These are phyloP conservation scores for Scalopus aquaticus DNA, from an alignment of 2,113 vertebrate species.

Conservation along the genomic window DNA sequence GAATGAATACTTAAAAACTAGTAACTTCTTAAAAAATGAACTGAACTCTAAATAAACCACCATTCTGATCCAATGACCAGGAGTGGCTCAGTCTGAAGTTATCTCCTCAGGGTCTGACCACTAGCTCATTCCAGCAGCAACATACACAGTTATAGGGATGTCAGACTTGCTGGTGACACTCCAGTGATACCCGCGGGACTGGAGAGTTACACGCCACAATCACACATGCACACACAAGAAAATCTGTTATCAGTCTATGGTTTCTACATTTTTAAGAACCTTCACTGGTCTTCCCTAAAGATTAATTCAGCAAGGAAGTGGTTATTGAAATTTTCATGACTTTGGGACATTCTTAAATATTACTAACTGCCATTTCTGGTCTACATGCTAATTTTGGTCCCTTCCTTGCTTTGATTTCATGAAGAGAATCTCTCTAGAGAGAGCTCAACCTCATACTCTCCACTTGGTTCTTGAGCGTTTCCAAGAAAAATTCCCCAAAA, in stretches of 20 bases:
- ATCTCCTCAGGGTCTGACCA: not conserved
- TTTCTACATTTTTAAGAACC: not conserved
- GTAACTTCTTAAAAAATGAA: not conserved
- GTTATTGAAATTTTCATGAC: not conserved
- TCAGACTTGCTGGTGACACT: not conserved
- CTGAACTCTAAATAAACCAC: not conserved
- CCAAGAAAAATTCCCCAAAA: not conserved
- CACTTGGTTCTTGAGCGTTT: not conserved
- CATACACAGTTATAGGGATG: not conserved
- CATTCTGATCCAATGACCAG: not conserved
- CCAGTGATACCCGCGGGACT: not conserved
- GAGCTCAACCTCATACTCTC: not conserved
- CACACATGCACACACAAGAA: not conserved
- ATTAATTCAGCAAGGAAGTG: constrained; percentile 7
- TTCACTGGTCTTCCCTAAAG: not conserved
- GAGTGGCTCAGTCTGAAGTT: not conserved
- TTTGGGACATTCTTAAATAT: not conserved
- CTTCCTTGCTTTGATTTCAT: constrained; percentile 21
- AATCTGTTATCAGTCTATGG: not conserved
- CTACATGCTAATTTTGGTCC: not conserved
- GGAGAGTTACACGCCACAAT: not conserved
- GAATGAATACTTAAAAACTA: not conserved
- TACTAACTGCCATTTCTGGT: not conserved
- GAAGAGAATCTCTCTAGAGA: not conserved
- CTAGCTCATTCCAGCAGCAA: not conserved